Evolutionary conservation across 2,113 vertebrate species (phyloP), one percentile per base, ranked within the genome.

Genomic region (Ammodytes marinus): DNA sequence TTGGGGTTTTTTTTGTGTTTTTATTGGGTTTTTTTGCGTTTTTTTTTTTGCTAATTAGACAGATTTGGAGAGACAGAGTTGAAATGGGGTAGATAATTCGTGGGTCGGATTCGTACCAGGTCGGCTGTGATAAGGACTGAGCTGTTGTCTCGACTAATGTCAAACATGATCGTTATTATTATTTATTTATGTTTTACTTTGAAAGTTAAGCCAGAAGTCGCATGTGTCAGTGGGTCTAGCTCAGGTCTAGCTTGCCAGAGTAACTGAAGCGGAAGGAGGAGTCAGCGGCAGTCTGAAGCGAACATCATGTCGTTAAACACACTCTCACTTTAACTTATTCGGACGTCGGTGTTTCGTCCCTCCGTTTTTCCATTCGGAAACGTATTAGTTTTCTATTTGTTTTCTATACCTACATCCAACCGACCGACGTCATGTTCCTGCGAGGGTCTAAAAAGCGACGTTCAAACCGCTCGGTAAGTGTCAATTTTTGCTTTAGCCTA

Each of bases 381-480:
- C n/a, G 6, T 1, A 13, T 43, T 47, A 52, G 35, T 40, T 35
- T 67, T 83, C 75, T 1, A 72, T 27, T 27, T 27, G 27, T 27
- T 27, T 27, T 27, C 27, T 27, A 27, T 27, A 27, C 27, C 27
- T 27, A 72, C 46, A 8, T 10, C 83, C 37, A 35, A 40, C 64
- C 77, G 79, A 40, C 64, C 77, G 79, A 79, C 85, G 50, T 15
- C 46, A 96, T 96, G 95, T 96, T 95, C 87, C 87, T 93, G 35
- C 94, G 95, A 59, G 95, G 95, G 10, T 95, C 95, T 8, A 95
- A 94, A 85, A 95, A 95, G 85, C 95, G 95, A 79, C 93, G 95
- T 43, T 95, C 95, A 1, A 90, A 55, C 77, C 93, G 94, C 69
- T 89, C 93, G 91, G 95, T 96, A 71, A 94, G 95, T 92, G 6